Percentiles rank a stretch among this genome's conserved stretches.
These are phyloP conservation scores for Bombycilla garrulus DNA, from an alignment of 2,113 vertebrate species.

Conservation along the genomic window DNA sequence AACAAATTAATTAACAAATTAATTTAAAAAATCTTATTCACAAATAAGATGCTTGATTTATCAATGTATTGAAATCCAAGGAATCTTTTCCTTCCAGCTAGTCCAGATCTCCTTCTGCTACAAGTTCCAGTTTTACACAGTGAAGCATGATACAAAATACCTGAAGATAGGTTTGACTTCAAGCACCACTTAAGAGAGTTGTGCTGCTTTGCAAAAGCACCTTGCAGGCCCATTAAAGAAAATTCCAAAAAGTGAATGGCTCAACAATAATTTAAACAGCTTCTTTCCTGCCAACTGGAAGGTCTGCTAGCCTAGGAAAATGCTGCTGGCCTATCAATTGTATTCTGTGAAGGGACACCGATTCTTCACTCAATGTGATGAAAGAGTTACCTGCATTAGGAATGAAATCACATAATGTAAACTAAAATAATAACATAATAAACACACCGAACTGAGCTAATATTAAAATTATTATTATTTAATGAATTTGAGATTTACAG, in stretches of 20 bases:
- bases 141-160: background rate
- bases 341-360: background rate
- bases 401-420: background rate
- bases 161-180: background rate
- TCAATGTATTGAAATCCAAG: background rate
- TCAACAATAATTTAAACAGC: background rate
- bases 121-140: background rate
- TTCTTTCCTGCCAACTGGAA: background rate
- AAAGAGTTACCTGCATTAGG: background rate
- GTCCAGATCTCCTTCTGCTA: background rate
- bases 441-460: background rate
- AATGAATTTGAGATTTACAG: background rate
- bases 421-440: background rate
- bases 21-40: background rate
- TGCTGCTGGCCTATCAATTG: background rate
- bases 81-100: background rate
- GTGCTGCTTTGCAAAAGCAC: background rate
- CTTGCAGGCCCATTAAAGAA: background rate
- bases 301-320: background rate
- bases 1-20: background rate
- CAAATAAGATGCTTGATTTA: background rate
- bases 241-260: background rate
- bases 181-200: background rate
- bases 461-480: background rate
- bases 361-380: background rate